Evolutionary conservation across 2,113 vertebrate genomes (phyloP), one percentile per base, ranked within the genome.

Genomic region (zebrafish (Danio rerio)): DNA sequence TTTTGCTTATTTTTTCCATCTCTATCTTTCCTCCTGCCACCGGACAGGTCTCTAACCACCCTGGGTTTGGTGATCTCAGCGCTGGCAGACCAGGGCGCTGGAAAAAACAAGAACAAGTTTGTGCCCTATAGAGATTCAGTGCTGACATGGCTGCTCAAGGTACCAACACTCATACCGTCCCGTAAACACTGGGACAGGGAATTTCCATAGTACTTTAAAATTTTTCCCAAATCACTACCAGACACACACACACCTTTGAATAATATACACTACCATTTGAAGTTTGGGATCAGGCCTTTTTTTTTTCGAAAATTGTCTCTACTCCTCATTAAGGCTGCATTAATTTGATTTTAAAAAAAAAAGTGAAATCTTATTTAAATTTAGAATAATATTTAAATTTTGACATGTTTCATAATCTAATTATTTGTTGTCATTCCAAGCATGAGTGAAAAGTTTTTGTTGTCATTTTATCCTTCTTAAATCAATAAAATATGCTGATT

Each of bases 111-210:
- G 93, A 98, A 91, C 90, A 99, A 99, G 90, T 99, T 99, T 93
- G 98, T 99, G 91, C 98, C 98, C 0, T 99, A 99, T 90, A 96
- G 97, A 87, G 98, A 99, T 89, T 99, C 98, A 0, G 98, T 99
- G 82, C 94, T 99, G 84, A 99, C 98, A 20, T 99, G 97, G 98
- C 95, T 99, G 55, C 95, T 99, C 61, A 98, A 99, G 94, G 98
- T 99, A 89, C 68, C 12, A 92, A 66, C 61, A 15, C 21, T 49
- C 20, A 59, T 49, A 61, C 53, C 74, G 47, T 45, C 71, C 15
- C 16, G 82, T 68, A 73, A 53, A 78, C 69, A 75, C 49, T 7
- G 2, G 62, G 5, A 69, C n/a, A 15, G 76, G 21, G 16, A 68
- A 53, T 76, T 82, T 85, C 70, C 56, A 75, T 43, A 13, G 2